Evolutionary conservation across 2,797 vertebrate species (phyloP).

Genomic region (Cuniculus paca): DNA sequence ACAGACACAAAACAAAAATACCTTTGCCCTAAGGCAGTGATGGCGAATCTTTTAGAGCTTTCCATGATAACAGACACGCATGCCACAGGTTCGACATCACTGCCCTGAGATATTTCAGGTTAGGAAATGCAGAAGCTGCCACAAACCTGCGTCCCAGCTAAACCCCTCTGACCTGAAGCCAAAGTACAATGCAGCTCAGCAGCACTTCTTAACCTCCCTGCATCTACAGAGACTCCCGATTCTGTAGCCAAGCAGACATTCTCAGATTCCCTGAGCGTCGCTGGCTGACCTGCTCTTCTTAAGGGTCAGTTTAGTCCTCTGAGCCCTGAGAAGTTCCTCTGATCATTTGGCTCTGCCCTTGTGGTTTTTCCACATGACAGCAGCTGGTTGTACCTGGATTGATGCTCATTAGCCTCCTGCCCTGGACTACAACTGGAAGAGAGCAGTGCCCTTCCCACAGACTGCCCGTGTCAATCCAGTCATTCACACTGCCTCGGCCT

Average conservation of each 20-base stretch:
- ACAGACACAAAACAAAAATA: not conserved
- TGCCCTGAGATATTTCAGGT: not conserved
- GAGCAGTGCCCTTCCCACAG: accelerated
- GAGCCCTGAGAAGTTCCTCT: not conserved
- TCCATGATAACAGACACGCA: not conserved
- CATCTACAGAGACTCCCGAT: not conserved
- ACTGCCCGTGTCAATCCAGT: not conserved
- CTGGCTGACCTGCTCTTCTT: not conserved
- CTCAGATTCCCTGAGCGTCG: not conserved
- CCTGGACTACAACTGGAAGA: not conserved
- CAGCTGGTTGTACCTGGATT: not conserved
- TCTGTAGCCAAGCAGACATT: not conserved
- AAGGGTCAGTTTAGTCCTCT: not conserved
- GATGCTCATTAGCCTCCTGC: not conserved
- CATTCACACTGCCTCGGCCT: not conserved
- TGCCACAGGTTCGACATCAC: not conserved
- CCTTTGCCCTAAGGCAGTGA: not conserved
- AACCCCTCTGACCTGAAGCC: not conserved
- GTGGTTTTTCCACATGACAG: not conserved
- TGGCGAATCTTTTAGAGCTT: not conserved
- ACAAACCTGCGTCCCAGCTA: not conserved
- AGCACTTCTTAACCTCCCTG: not conserved
- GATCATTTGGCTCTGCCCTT: not conserved
- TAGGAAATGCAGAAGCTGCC: not conserved
- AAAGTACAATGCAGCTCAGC: not conserved